Evolutionary conservation across 2,113 vertebrate genomes (phyloP), one percentile per base, ranked within the genome.

Genomic region (Camelus bactrianus): DNA sequence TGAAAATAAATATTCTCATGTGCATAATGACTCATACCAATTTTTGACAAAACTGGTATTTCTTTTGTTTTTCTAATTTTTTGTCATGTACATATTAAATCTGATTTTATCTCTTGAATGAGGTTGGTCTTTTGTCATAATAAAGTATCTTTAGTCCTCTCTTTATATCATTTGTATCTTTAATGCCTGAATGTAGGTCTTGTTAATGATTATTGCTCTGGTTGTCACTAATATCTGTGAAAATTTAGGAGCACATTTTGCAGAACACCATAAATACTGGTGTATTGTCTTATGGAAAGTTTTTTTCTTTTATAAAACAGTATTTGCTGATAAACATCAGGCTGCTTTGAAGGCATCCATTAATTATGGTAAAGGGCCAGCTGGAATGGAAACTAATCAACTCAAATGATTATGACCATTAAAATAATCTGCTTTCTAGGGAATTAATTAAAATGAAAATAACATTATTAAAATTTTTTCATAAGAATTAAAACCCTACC

Each of bases 261-360:
- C 86, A 94, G 96, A 97, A n/a, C 72, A 62, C 65, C 80, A 88
- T 79, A 97, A 95, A 95, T 0, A 0, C 80, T 48, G 56, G 15
- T 97, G 96, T 97, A 95, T 96, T 98, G 85, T 70, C 96, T 94
- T 87, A 83, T 79, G 17, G 92, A 85, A 97, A 92, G 42, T 92
- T 97, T 92, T 97, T 91, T 76, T 52, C 87, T 80, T 97, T 84
- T 81, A 92, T 97, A 96, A 97, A 97, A 88, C 85, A 97, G 80
- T 97, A 97, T 96, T 98, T 98, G 79, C 94, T 96, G 96, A 96
- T 97, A 98, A 98, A 97, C 86, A 97, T 94, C 67, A 60, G 32
- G 93, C 87, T 95, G 92, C 95, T 97, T 97, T 98, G 92, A 97
- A 97, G 97, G 89, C 84, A 98, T 98, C 96, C 94, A 89, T 96